A percentile compares a stretch with the other conserved stretches of the same genome.
phyloP scores from a whole-genome alignment of 1,140 invertebrate species.

The Bicyclus anynana region DNA sequence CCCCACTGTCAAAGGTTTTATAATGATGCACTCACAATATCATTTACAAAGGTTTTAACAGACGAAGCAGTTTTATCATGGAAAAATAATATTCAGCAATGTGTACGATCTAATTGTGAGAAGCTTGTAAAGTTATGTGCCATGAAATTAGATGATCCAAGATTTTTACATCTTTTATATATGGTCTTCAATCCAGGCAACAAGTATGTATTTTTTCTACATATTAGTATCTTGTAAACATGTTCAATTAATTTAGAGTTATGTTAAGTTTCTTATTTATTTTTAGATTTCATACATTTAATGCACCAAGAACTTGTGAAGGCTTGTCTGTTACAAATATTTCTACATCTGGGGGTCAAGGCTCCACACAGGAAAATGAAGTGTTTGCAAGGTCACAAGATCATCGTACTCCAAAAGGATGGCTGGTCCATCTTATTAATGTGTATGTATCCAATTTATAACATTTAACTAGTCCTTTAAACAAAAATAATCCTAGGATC shows the following conservation, averaged over 20 bases:
- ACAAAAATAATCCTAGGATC: no score
- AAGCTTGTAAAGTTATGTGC: constrained; percentile 95
- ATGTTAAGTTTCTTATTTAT: background rate
- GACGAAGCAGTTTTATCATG: constrained; percentile 98
- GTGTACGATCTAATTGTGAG: constrained; percentile 95
- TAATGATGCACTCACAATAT: constrained; percentile 94
- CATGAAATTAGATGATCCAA: constrained; percentile 95
- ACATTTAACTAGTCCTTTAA: no score
- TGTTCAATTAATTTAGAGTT: background rate
- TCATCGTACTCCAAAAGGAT: constrained; percentile 88
- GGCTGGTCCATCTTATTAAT: constrained; percentile 98
- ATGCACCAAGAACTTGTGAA: constrained; percentile 89
- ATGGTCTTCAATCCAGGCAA: constrained; percentile 96
- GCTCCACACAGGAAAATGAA: constrained; percentile 74
- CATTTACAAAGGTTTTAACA: constrained; percentile 98
- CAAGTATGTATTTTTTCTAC: constrained; percentile 82
- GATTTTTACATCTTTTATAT: constrained; percentile 93
- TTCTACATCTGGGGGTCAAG: constrained; percentile 39
- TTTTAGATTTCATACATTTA: constrained; percentile 94
- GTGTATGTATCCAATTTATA: constrained; percentile 71
- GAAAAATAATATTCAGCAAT: constrained; percentile 98
- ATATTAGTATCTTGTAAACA: background rate
- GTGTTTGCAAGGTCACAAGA: constrained; percentile 90
- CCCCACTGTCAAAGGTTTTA: constrained; percentile 97
- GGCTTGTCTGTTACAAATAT: constrained; percentile 79